Conservation (phyloP, 2,797 vertebrate genomes). For the Meriones psammophilus region DNA sequence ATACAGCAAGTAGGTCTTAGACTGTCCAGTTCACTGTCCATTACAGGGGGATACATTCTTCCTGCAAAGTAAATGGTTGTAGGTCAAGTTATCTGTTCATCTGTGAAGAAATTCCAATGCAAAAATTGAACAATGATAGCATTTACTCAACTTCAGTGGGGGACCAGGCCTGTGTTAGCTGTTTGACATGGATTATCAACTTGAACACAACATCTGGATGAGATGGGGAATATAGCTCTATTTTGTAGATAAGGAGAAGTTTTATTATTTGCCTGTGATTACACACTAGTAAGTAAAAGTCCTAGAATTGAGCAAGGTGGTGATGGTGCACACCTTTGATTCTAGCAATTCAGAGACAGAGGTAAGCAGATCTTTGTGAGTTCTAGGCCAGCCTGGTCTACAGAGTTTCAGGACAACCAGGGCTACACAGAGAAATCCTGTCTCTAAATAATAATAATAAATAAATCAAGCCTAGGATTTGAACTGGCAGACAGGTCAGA, state of each 20-base stretch:
- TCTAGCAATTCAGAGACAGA: not conserved
- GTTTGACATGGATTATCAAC: constrained; percentile 35
- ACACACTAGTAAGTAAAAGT: constrained; percentile 55
- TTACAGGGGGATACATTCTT: not conserved
- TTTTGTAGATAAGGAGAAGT: constrained; percentile 51
- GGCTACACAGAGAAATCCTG: not conserved
- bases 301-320: not conserved
- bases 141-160: constrained; percentile 29
- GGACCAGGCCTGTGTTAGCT: constrained; percentile 21
- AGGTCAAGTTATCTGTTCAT: constrained; percentile 54
- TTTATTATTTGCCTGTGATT: constrained; percentile 57
- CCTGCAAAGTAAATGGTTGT: constrained; percentile 60
- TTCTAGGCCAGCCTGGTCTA: not conserved
- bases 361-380: not conserved
- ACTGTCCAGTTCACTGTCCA: constrained; percentile 12
- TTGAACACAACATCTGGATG: not conserved
- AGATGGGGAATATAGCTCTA: constrained; percentile 2
- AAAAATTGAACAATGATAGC: constrained; percentile 30
- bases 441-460: not conserved
- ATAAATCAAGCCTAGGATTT: constrained; percentile 20
- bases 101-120: constrained; percentile 34
- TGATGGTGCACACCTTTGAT: not conserved
- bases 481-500: constrained; percentile 41
- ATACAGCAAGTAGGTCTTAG: not conserved
- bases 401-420: not conserved